Conservation (phyloP, 2,888 invertebrate genomes). For the Mylabris sibirica region DNA sequence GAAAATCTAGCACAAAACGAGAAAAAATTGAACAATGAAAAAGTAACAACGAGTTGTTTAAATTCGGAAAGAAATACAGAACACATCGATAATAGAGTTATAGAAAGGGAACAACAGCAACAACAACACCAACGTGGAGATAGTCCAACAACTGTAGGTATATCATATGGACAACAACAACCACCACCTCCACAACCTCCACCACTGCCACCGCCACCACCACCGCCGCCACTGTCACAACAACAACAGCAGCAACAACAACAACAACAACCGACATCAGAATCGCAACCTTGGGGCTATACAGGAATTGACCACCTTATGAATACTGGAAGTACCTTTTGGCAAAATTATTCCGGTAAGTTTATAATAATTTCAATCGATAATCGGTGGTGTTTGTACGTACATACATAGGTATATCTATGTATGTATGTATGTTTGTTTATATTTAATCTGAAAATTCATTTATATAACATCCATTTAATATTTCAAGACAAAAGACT, state of each 20-base stretch:
- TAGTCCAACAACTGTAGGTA: conserved; percentile 40
- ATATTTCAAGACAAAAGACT: not conserved
- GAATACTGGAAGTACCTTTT: conserved; percentile 85
- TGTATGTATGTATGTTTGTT: not conserved
- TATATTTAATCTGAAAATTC: not conserved
- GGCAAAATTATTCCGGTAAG: conserved; percentile 92
- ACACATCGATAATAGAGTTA: conserved; percentile 40
- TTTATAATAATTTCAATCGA: conserved; percentile 20
- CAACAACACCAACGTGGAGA: conserved; percentile 43
- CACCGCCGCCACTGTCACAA: conserved; percentile 55
- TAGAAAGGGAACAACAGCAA: conserved; percentile 48
- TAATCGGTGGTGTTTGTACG: too few species aligned
- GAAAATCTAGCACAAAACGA: conserved; percentile 50
- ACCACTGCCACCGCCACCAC: conserved; percentile 34
- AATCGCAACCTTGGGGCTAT: conserved; percentile 72
- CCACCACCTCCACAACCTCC: not conserved
- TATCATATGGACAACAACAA: conserved; percentile 42
- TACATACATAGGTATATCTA: too few species aligned
- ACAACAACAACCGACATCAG: conserved; percentile 63
- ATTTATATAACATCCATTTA: not conserved
- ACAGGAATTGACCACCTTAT: conserved; percentile 75
- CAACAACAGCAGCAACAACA: conserved; percentile 67
- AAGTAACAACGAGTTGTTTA: conserved; percentile 40
- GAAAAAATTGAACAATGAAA: conserved; percentile 45
- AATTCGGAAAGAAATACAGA: conserved; percentile 41